Conservation (phyloP, 37 sponge, comb jelly and placozoan species). For the Dysidea cf. avara region DNA sequence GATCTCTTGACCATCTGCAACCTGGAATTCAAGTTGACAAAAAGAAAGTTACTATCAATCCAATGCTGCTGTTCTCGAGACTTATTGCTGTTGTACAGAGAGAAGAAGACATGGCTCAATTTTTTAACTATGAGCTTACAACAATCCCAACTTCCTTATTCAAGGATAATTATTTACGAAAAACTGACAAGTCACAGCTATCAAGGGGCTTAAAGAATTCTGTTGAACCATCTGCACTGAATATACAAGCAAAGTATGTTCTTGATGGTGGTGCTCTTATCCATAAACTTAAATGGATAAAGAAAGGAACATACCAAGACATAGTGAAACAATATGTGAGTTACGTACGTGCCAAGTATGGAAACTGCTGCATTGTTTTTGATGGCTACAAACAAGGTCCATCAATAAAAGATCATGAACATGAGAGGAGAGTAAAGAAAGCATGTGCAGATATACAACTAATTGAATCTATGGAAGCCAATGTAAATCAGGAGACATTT, state of each 20-base stretch:
- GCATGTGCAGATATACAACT: conserved; percentile 23
- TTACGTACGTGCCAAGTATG: conserved; percentile 19
- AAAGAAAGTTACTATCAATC: conserved; percentile 18
- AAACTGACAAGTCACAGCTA: conserved; percentile 27
- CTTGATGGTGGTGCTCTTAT: conserved; percentile 15
- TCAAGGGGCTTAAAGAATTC: background rate
- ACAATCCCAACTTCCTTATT: conserved; percentile 21
- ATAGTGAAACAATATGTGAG: conserved; percentile 20
- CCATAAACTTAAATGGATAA: conserved; percentile 1
- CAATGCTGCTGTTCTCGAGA: conserved; percentile 10
- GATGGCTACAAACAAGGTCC: conserved; percentile 35
- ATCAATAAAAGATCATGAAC: conserved; percentile 24
- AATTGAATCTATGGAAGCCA: conserved; percentile 18
- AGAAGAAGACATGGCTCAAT: conserved; percentile 33
- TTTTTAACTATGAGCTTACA: conserved; percentile 28
- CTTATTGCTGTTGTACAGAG: conserved; percentile 12
- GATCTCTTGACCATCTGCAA: conserved; percentile 8
- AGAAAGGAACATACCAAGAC: conserved; percentile 15
- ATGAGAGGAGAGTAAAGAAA: conserved; percentile 21
- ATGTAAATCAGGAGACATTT: conserved; percentile 22
- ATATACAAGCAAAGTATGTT: conserved; percentile 23
- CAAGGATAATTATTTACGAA: conserved; percentile 10
- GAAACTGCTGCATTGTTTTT: conserved; percentile 22
- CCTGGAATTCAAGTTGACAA: conserved; percentile 29
- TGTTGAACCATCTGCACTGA: background rate